phyloP scores from a whole-genome alignment of 2,888 invertebrate genomes.

The Microctonus aethiopoides region DNA sequence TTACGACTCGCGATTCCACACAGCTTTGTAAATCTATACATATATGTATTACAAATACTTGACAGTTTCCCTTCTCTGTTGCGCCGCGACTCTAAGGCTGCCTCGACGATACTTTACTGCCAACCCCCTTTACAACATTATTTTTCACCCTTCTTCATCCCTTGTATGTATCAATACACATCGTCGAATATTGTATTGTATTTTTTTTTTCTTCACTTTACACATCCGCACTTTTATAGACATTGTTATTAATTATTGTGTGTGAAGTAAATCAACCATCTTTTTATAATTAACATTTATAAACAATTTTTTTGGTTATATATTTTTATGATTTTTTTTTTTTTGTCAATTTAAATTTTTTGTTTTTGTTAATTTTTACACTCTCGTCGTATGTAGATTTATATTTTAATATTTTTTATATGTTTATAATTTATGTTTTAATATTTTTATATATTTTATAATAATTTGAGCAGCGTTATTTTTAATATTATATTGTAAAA shows the following conservation, averaged over 20 bases:
- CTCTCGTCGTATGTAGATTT: too few species aligned
- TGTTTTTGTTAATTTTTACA: too few species aligned
- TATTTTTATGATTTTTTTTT: too few species aligned
- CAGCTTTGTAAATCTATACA: neutral
- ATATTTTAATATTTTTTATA: too few species aligned
- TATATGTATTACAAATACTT: neutral
- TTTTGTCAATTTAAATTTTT: too few species aligned
- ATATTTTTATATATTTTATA: too few species aligned
- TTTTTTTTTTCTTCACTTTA: constrained; percentile 15
- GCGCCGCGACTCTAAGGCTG: constrained; percentile 15
- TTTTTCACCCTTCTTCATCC: constrained; percentile 8
- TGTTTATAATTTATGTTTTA: too few species aligned
- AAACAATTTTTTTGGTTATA: neutral
- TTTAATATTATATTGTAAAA: too few species aligned
- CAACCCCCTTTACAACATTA: constrained; percentile 14
- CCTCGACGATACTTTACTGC: constrained; percentile 1
- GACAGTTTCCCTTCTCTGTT: neutral
- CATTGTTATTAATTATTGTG: too few species aligned
- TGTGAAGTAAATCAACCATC: neutral
- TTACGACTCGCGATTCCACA: neutral
- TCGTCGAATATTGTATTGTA: neutral
- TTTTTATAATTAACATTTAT: neutral
- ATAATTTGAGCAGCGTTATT: too few species aligned
- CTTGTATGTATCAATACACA: neutral
- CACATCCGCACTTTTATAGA: neutral